phyloP scores from a whole-genome alignment of 2,113 vertebrate species.

The Chaenocephalus aceratus region DNA sequence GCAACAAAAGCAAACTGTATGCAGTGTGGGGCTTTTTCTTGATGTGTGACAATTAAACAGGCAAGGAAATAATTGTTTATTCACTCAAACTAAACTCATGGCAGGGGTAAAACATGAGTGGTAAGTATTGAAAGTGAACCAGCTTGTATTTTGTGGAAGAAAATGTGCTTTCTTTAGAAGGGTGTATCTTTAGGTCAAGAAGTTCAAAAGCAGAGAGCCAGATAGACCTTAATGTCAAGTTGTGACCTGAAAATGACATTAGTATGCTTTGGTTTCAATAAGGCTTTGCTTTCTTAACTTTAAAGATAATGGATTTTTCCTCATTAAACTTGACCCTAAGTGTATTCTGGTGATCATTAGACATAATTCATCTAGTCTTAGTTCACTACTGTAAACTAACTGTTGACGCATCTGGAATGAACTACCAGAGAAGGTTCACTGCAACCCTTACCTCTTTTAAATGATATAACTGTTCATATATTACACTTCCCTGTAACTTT shows the following conservation, averaged over 20 bases:
- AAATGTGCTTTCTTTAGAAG: background rate
- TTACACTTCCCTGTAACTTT: too few species aligned
- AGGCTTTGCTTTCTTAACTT: background rate
- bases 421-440: too few species aligned
- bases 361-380: background rate
- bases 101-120: background rate
- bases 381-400: background rate
- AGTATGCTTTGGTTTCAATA: background rate
- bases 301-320: background rate
- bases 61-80: constrained; percentile 10
- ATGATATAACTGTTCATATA: too few species aligned
- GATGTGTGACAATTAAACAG: constrained; percentile 35
- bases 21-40: constrained; percentile 44
- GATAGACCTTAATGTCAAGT: background rate
- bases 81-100: background rate
- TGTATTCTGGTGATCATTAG: background rate
- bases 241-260: background rate
- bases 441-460: too few species aligned
- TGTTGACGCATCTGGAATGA: background rate
- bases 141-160: background rate
- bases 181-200: background rate
- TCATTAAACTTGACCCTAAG: background rate
- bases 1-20: constrained; percentile 54
- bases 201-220: too few species aligned
- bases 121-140: background rate